A percentile compares a stretch with the other conserved stretches of the same genome.
Evolutionary conservation across 2,888 invertebrate genomes (phyloP).

Genomic region (Colletes collaris): DNA sequence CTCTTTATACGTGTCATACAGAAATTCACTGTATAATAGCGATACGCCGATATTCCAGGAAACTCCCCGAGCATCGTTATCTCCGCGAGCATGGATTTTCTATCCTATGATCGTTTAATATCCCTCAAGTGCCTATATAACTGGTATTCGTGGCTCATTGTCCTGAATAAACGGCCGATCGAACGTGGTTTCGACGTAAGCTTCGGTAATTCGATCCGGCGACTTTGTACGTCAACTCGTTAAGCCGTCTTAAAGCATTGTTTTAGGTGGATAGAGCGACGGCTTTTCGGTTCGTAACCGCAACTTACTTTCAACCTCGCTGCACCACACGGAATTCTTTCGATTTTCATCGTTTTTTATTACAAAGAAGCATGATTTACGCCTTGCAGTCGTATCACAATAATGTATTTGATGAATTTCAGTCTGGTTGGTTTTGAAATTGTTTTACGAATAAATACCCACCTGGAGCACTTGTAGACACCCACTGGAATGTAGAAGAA

Average conservation of each 20-base stretch:
- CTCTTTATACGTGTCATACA: conserved; percentile 25
- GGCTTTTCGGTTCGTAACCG: conserved; percentile 23
- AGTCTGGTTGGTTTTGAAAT: too few species aligned
- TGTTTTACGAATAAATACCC: too few species aligned
- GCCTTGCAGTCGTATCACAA: too few species aligned
- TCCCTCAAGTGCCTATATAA: conserved; percentile 44
- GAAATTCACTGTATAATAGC: conserved; percentile 20
- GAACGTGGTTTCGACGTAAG: conserved; percentile 48
- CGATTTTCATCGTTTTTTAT: neutral
- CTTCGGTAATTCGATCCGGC: conserved; percentile 55
- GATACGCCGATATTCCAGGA: neutral
- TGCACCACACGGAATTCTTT: neutral
- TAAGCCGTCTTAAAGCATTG: conserved; percentile 57
- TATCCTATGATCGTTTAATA: conserved; percentile 41
- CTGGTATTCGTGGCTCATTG: conserved; percentile 43
- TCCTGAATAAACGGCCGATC: conserved; percentile 45
- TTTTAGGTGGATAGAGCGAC: conserved; percentile 4
- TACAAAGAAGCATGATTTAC: neutral
- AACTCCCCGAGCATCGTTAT: conserved; percentile 29
- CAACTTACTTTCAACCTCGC: conserved; percentile 21
- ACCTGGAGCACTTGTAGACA: too few species aligned
- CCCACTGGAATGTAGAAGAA: too few species aligned
- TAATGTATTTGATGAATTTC: too few species aligned
- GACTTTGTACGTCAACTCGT: conserved; percentile 57
- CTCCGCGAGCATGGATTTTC: conserved; percentile 45